Evolutionary conservation across 2,797 vertebrate species (phyloP), one percentile per base, ranked within the genome.

Genomic region (Sebastes alutus): DNA sequence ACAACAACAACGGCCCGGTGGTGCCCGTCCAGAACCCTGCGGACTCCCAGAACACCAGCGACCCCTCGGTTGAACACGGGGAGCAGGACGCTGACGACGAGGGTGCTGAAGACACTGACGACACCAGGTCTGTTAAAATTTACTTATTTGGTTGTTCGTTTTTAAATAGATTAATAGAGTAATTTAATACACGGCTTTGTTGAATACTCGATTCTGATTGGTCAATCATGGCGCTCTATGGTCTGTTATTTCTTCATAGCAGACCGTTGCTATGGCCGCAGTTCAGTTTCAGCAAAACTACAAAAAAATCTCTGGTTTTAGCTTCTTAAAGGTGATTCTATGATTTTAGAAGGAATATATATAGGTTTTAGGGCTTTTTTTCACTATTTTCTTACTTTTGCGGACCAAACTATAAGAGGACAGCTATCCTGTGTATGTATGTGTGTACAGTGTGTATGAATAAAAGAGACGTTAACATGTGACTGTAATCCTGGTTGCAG

Each of bases 1-100:
- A 82, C 92, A 93, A 79, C 92, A 94, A 93, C 89, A 96, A 96
- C 46, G 95, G 95, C 18, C 94, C 96, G 0, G 90, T 93, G 74
- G 90, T 71, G 13, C 81, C 90, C 5, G 2, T 55, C 16, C 91
- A 80, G 82, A 91, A 88, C 64, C 32, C 72, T 1, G 9, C 11
- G 1, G 90, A 90, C 52, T 2, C 69, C 4, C 88, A 90, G 56
- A 88, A 72, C 55, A 23, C 79, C 38, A 73, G 77, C 7, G 86
- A 92, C 14, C 84, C 94, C 6, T 83, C 90, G 7, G 93, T 95
- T 2, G 97, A 97, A 82, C 95, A 96, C 0, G 89, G 91, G 2
- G 97, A 98, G 89, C 97, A 97, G 90, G 98, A 99, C 4, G 97
- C 98, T 0, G 98, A 99, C 0, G 98, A 99, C 0, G 98, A 99